A percentile compares a stretch with the other conserved stretches of the same genome.
These are phyloP conservation scores for Leucozona laternaria DNA, from an alignment of 2,888 invertebrate species.

Conservation along the genomic window DNA sequence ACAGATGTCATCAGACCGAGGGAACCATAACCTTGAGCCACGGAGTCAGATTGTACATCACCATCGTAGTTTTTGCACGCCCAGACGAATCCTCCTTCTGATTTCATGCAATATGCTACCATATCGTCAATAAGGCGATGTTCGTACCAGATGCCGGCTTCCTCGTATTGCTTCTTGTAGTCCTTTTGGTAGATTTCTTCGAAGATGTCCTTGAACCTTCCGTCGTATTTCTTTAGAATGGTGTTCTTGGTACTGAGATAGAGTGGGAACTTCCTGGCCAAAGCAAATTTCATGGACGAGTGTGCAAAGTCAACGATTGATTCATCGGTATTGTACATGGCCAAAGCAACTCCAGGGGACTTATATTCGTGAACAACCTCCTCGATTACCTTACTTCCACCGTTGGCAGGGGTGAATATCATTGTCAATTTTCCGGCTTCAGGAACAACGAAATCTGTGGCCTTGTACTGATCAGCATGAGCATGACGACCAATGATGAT, in stretches of 20 bases:
- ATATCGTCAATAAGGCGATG: constrained; percentile 99
- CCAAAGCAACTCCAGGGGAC: constrained; percentile 95
- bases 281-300: constrained; percentile 95
- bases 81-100: constrained; percentile 99
- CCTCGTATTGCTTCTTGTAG: constrained; percentile 93
- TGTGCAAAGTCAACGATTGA: constrained; percentile 98
- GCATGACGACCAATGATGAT: constrained; percentile 99
- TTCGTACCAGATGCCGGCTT: constrained; percentile 97
- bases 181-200: constrained; percentile 96
- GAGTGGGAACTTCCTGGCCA: constrained; percentile 93
- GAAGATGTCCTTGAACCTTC: constrained; percentile 98
- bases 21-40: constrained; percentile 98
- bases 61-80: constrained; percentile 99
- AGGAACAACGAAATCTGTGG: constrained; percentile 98
- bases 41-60: constrained; percentile 99
- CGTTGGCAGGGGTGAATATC: constrained; percentile 89
- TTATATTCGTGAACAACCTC: constrained; percentile 93
- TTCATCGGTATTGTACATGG: constrained; percentile 98
- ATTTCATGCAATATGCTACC: constrained; percentile 99
- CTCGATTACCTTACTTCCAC: constrained; percentile 86
- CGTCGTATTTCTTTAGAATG: constrained; percentile 97
- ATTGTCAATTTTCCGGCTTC: constrained; percentile 94
- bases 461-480: constrained; percentile 98
- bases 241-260: constrained; percentile 99
- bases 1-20: constrained; percentile 99